Conservation (phyloP, 2,797 vertebrate genomes). For the Melanotaenia maccullochi region DNA sequence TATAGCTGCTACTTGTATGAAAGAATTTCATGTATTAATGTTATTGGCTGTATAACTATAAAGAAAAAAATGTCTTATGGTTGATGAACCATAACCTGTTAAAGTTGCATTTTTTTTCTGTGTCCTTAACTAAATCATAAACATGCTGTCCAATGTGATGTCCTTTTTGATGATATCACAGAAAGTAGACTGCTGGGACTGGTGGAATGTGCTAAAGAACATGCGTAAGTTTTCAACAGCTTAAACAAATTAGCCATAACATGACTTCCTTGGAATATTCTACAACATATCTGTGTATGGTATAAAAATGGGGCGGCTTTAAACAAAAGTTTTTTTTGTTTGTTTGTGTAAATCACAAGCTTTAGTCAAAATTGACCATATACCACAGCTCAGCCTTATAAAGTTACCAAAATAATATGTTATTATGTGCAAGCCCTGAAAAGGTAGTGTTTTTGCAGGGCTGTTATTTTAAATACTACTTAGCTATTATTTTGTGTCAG, state of each 20-base stretch:
- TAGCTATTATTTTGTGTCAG: neutral
- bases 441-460: neutral
- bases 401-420: neutral
- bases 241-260: neutral
- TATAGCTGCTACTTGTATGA: too few relatives aligned
- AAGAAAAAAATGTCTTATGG: neutral
- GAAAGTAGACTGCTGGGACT: slow-evolving; percentile 92
- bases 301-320: neutral
- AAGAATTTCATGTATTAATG: too few relatives aligned
- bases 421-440: neutral
- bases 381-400: slow-evolving; percentile 8
- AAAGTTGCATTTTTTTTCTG: neutral
- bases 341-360: neutral
- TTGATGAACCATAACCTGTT: neutral
- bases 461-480: neutral
- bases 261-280: neutral
- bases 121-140: slow-evolving; percentile 80
- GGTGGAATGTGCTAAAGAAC: slow-evolving; percentile 80
- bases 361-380: neutral
- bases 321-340: neutral
- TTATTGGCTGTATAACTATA: neutral
- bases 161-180: slow-evolving; percentile 72
- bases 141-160: slow-evolving; percentile 88
- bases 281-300: neutral
- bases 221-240: slow-evolving; percentile 80